Conservation (phyloP, 2,888 invertebrate genomes). For the Drosophila falleni region DNA sequence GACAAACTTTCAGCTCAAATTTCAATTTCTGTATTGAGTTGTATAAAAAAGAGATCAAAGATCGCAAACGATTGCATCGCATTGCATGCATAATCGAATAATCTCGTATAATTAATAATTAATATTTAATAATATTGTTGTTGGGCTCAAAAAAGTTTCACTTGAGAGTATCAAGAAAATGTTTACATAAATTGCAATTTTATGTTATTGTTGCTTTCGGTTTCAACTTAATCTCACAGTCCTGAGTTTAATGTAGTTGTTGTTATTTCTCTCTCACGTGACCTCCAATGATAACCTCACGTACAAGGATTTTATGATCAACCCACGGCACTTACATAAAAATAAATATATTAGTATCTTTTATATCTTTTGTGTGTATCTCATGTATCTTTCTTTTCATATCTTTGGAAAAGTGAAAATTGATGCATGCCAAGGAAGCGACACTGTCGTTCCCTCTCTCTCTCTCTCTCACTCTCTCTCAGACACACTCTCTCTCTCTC, state of each 20-base stretch:
- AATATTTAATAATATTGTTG: slow-evolving; percentile 47
- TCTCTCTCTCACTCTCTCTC: no score
- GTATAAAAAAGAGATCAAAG: slow-evolving; percentile 60
- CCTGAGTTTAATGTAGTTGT: slow-evolving; percentile 23
- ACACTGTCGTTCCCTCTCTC: not conserved
- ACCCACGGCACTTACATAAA: slow-evolving; percentile 69
- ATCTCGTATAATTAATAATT: slow-evolving; percentile 62
- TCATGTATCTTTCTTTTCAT: slow-evolving; percentile 50
- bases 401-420: slow-evolving; percentile 76
- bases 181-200: slow-evolving; percentile 57
- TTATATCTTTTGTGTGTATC: slow-evolving; percentile 51
- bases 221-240: slow-evolving; percentile 51
- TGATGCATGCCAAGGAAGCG: slow-evolving; percentile 72
- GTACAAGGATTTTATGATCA: slow-evolving; percentile 74
- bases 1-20: slow-evolving; percentile 77
- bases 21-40: slow-evolving; percentile 62
- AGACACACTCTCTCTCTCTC: no score
- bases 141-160: slow-evolving; percentile 45
- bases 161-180: slow-evolving; percentile 28
- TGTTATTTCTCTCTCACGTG: slow-evolving; percentile 63
- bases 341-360: slow-evolving; percentile 27
- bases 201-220: slow-evolving; percentile 31
- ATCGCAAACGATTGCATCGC: slow-evolving; percentile 70
- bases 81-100: slow-evolving; percentile 68
- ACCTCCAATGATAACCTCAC: slow-evolving; percentile 80